Evolutionary conservation across 2,797 vertebrate genomes (phyloP), one percentile per base, ranked within the genome.

Genomic region (Chromis chromis): DNA sequence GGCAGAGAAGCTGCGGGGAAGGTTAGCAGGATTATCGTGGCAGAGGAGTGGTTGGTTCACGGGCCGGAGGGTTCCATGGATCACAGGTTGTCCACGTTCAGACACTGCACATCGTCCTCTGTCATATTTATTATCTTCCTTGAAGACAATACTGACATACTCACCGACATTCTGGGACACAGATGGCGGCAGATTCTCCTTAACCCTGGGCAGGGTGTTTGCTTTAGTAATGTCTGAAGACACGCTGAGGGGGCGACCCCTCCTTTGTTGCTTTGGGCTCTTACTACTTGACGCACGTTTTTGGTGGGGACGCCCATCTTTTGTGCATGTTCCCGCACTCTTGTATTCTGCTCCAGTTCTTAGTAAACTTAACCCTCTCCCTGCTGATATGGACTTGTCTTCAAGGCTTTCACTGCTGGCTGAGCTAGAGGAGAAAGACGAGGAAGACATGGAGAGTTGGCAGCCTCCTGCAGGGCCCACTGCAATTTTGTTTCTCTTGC

Each of bases 401-500:
- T 95, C 96, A 68, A 96, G 90, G 82, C 96, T 96, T 84, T 96
- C 96, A 2, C 94, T 96, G 88, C 95, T 96, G 78, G 95, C 94
- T 19, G 95, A 95, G 85, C 94, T 95, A 19, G 95, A 96, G 75
- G 95, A 96, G 85, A 94, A 95, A 12, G 95, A 96, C 4, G 93
- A 95, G 60, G 94, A 95, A 77, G 94, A 91, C 90, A 95, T 89
- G 74, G 94, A 96, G 72, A 95, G 90, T 74, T 93, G 93, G 68
- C 93, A 91, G 76, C 91, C 87, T 81, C 92, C 91, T n/a, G 84
- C 85, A 27, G 92, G 81, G 42, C 90, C 91, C 46, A 80, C 90
- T 65, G 89, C 85, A 62, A 83, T 83, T 82, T 93, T 94, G 78
- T 91, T 94, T 72, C 89, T 91, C 83, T 91, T 93, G 81, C 81